Conservation (phyloP, 1,140 invertebrate genomes). For the Lordiphosa mommai region DNA sequence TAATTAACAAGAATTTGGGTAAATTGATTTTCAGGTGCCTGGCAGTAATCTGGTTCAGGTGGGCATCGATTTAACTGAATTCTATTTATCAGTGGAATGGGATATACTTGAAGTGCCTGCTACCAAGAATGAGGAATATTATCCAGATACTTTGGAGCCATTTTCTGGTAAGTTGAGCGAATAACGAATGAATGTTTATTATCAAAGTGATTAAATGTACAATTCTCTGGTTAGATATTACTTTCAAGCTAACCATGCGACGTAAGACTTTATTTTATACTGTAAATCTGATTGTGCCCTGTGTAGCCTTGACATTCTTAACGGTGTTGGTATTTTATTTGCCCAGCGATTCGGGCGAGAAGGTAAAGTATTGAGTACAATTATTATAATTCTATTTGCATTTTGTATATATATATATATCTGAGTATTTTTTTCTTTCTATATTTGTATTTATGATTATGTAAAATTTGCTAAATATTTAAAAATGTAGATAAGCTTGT, state of each 20-base stretch:
- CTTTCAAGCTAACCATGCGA: conserved; percentile 96
- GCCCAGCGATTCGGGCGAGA: conserved; percentile 97
- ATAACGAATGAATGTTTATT: not conserved
- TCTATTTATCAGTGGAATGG: conserved; percentile 97
- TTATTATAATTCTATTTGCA: too few relatives aligned
- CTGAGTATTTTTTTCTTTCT: too few relatives aligned
- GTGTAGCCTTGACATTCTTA: conserved; percentile 94
- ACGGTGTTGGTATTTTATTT: conserved; percentile 97
- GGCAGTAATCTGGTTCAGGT: conserved; percentile 89
- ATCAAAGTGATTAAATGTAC: not conserved
- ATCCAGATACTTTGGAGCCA: conserved; percentile 90
- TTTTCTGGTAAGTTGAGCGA: conserved; percentile 84
- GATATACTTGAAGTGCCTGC: conserved; percentile 94
- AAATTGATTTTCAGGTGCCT: conserved; percentile 79
- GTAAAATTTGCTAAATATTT: too few relatives aligned
- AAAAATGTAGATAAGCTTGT: too few relatives aligned
- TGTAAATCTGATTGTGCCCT: conserved; percentile 94
- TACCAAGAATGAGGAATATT: conserved; percentile 94
- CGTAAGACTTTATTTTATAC: conserved; percentile 95
- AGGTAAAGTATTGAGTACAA: conserved; percentile 85
- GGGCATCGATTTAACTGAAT: conserved; percentile 94
- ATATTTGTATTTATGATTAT: too few relatives aligned
- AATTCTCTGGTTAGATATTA: conserved; percentile 87
- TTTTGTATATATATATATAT: too few relatives aligned
- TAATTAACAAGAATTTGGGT: too few relatives aligned